Base-by-base conservation (phyloP, 2,888 invertebrate species). In the Tetheella fluctuosa region DNA sequence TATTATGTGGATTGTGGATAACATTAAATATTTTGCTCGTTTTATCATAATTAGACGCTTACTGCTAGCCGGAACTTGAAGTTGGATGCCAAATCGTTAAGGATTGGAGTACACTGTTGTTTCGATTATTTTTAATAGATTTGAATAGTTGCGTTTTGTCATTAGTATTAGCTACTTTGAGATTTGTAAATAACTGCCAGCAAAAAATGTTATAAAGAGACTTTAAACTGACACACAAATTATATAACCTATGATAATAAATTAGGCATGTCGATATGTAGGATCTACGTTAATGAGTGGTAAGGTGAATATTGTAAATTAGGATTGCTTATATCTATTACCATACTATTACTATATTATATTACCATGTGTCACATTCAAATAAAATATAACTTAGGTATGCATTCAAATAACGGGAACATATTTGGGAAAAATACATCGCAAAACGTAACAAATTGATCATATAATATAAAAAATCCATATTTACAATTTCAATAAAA, bases 61-160 rank as follows among this genome's bases (percentile, higher is more conserved):
- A 74, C 67, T 74, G 76, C 79, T 75, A 85, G 81, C 82, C 85
- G 84, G 86, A 86, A 83, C 83, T 81, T 52, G 62, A 56, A 52
- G 34, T 57, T 68, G 59, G 62, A 68, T 65, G 67, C 57, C 58
- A 64, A 68, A 63, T 64, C 59, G 63, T 60, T 72, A 70, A 74
- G 67, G 74, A 64, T 63, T 64, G 68, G 73, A 60, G 58, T 69
- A 69, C 68, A 75, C 61, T 54, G 54, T 52, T 54, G 58, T 13
- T 34, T 34, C 13, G 34, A 34, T 34, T 13, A 34, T 34, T 13
- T 34, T 13, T 13, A 30, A 13, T 2, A 13, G 13, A 8, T 30
- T 30, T 30, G 0, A 12, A 13, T 13, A 34, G 8, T 13, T 13
- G 34, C 10, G 34, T 34, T 13, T 34, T 13, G 12, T 34, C 0